Evolutionary conservation across 1,140 invertebrate genomes (phyloP).

Genomic region (Ganaspis sp.): DNA sequence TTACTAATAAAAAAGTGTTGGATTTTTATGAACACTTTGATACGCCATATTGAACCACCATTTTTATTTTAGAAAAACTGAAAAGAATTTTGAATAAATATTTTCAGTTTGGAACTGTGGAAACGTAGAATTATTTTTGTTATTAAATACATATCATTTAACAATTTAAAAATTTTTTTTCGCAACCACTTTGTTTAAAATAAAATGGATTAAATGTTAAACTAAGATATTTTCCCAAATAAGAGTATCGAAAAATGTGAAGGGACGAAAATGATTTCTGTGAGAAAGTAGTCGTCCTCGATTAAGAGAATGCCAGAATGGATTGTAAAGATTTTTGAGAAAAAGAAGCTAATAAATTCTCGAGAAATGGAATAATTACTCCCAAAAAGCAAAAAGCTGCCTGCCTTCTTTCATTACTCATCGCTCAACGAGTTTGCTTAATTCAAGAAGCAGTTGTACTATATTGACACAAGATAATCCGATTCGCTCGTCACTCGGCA

Average conservation of each 20-base stretch:
- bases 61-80: too few species aligned
- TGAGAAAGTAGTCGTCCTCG: conserved; percentile 21
- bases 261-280: background rate
- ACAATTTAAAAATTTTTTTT: too few species aligned
- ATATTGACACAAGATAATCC: conserved; percentile 29
- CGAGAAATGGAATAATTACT: conserved; percentile 9
- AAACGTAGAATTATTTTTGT: too few species aligned
- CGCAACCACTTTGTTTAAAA: too few species aligned
- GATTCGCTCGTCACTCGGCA: conserved; percentile 14
- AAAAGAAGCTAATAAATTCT: background rate
- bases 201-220: background rate
- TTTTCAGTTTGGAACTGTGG: too few species aligned
- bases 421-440: conserved; percentile 6
- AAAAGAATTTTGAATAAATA: too few species aligned
- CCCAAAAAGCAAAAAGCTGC: background rate
- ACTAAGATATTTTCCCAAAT: background rate
- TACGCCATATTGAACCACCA: too few species aligned
- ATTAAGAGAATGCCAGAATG: background rate
- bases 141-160: too few species aligned
- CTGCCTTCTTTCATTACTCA: conserved; percentile 4
- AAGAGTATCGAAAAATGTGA: background rate
- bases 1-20: too few species aligned
- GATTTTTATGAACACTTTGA: too few species aligned
- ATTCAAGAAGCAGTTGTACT: conserved; percentile 16
- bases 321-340: background rate